A percentile compares a stretch with the other conserved stretches of the same genome.
phyloP scores from a whole-genome alignment of 1,140 invertebrate species.

The Lordiphosa clarofinis region DNA sequence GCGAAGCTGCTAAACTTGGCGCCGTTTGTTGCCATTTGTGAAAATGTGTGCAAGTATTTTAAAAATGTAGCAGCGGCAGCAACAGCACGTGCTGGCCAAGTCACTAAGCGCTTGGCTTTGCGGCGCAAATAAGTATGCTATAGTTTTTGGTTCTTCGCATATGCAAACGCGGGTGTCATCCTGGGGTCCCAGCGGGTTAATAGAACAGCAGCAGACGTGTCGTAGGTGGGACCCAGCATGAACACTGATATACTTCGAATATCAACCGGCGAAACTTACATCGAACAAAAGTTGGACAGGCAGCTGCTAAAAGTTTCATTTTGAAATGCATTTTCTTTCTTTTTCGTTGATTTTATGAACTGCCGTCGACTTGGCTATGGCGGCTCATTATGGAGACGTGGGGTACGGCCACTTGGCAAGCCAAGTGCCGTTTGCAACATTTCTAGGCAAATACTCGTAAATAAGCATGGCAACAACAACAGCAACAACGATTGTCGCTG shows the following conservation, averaged over 20 bases:
- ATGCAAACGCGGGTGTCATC: constrained; percentile 30
- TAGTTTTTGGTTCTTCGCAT: constrained; percentile 30
- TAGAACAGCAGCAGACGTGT: constrained; percentile 37
- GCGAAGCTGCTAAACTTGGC: constrained; percentile 74
- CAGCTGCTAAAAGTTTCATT: constrained; percentile 46
- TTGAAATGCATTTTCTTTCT: constrained; percentile 29
- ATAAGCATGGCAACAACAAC: constrained; percentile 53
- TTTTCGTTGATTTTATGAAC: constrained; percentile 58
- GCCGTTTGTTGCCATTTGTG: constrained; percentile 74
- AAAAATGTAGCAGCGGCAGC: constrained; percentile 48
- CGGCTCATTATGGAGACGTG: constrained; percentile 53
- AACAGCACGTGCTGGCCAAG: constrained; percentile 19
- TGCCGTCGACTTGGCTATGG: constrained; percentile 45
- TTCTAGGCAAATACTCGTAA: constrained; percentile 66
- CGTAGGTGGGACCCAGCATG: constrained; percentile 20
- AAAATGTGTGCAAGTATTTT: constrained; percentile 72
- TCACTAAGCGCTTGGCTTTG: constrained; percentile 29
- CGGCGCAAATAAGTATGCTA: constrained; percentile 37
- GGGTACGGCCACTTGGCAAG: constrained; percentile 51
- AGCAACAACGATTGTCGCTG: constrained; percentile 35
- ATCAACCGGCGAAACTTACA: constrained; percentile 39
- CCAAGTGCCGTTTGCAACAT: constrained; percentile 54
- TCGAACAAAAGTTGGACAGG: constrained; percentile 31
- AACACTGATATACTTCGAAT: constrained; percentile 37
- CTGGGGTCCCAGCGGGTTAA: constrained; percentile 33